These are phyloP conservation scores for Epizoanthus illoricatus DNA, from an alignment of 92 coral and sea anemone species.

Conservation along the genomic window DNA sequence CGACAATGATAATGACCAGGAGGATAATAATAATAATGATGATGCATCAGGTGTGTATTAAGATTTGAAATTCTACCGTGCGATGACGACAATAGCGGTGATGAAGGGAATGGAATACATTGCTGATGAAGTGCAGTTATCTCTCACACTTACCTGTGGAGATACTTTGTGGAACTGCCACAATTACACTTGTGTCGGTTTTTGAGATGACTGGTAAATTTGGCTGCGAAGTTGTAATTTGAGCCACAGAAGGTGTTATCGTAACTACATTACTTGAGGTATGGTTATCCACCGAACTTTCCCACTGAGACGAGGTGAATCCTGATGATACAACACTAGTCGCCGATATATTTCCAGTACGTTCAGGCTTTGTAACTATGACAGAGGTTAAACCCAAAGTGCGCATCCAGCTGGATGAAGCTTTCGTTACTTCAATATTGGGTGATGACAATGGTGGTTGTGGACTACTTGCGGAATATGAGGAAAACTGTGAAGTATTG, in stretches of 20 bases:
- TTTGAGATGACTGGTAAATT: neutral
- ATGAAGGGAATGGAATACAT: too few relatives aligned
- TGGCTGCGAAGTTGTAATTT: neutral
- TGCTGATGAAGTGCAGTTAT: neutral
- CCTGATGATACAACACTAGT: neutral
- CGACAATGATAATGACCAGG: too few relatives aligned
- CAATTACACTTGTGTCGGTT: neutral
- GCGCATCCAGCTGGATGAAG: neutral
- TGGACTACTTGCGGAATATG: neutral
- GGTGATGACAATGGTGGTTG: neutral
- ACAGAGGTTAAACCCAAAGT: neutral
- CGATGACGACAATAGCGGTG: too few relatives aligned
- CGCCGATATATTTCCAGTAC: neutral
- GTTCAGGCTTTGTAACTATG: neutral
- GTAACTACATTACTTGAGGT: neutral
- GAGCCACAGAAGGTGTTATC: neutral
- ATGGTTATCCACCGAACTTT: neutral
- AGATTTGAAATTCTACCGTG: too few relatives aligned
- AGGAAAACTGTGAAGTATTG: neutral
- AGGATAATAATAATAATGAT: too few relatives aligned
- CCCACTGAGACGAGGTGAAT: neutral
- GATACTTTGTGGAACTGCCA: neutral
- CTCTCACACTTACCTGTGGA: constrained; percentile 17
- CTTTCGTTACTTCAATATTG: neutral
- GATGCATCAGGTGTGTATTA: too few relatives aligned